These are phyloP conservation scores for Eriocheir sinensis DNA, from an alignment of 1,140 invertebrate genomes.

Conservation along the genomic window DNA sequence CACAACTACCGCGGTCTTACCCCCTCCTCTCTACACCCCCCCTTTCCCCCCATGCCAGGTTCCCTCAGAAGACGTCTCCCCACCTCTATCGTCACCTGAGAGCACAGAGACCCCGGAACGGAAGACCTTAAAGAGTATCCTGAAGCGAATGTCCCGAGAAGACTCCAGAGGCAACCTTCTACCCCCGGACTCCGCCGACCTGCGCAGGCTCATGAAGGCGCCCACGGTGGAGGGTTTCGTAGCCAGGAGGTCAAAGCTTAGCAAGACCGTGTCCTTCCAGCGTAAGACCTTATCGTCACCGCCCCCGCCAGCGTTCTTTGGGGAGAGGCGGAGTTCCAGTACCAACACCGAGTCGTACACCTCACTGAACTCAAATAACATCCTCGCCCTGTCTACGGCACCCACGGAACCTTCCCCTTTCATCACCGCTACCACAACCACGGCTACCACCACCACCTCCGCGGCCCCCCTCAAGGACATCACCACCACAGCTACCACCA, in stretches of 20 bases:
- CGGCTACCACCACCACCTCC: background rate
- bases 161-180: conserved; percentile 81
- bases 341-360: background rate
- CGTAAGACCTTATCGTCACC: conserved; percentile 91
- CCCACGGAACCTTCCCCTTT: background rate
- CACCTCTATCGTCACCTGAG: conserved; percentile 85
- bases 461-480: background rate
- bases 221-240: conserved; percentile 91
- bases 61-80: conserved; percentile 76
- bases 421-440: background rate
- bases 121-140: conserved; percentile 90
- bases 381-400: background rate
- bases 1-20: conserved; percentile 30
- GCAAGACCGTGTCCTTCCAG: conserved; percentile 94
- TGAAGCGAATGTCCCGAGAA: conserved; percentile 89
- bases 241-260: conserved; percentile 91
- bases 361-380: background rate
- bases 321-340: conserved; percentile 24
- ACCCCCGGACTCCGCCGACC: conserved; percentile 80
- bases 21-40: background rate
- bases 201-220: conserved; percentile 85
- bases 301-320: conserved; percentile 81
- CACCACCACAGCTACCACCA: conserved; percentile 31
- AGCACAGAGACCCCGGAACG: conserved; percentile 92
- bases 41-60: conserved; percentile 63